These are phyloP conservation scores for Xyliphius kryptos DNA, from an alignment of 2,113 vertebrate genomes.

Conservation along the genomic window DNA sequence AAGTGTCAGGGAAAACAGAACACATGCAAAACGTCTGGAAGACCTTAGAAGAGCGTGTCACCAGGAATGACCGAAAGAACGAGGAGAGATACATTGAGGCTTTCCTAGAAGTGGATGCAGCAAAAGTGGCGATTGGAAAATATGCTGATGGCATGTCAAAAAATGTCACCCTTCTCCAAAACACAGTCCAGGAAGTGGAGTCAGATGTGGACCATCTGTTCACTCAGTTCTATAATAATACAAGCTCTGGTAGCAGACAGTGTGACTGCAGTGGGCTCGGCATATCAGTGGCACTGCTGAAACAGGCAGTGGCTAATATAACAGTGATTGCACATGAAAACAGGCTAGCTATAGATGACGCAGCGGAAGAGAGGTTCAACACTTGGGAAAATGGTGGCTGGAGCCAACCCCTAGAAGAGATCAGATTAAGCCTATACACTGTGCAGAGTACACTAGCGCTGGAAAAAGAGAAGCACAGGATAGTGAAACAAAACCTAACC, in stretches of 20 bases:
- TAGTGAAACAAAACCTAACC: conserved; percentile 43
- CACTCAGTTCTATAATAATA: conserved; percentile 30
- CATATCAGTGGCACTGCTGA: conserved; percentile 36
- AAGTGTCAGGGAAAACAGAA: conserved; percentile 38
- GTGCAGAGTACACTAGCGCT: conserved; percentile 61
- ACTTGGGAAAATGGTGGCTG: conserved; percentile 53
- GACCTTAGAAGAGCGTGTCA: conserved; percentile 60
- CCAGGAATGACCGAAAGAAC: conserved; percentile 54
- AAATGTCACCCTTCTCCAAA: conserved; percentile 47
- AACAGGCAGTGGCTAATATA: conserved; percentile 57
- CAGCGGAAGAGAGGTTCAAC: not conserved
- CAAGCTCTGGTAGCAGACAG: conserved; percentile 3
- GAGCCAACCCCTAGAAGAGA: conserved; percentile 58
- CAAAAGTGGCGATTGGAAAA: conserved; percentile 59
- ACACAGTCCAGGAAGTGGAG: conserved; percentile 60
- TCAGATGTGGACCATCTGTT: conserved; percentile 57
- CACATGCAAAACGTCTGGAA: conserved; percentile 56
- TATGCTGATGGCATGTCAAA: conserved; percentile 61
- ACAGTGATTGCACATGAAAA: conserved; percentile 57
- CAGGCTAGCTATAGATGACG: conserved; percentile 42
- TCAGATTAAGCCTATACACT: conserved; percentile 59
- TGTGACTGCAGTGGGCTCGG: conserved; percentile 65
- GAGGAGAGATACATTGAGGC: conserved; percentile 77
- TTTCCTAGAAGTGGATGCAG: conserved; percentile 77
- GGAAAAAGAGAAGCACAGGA: conserved; percentile 56